These are phyloP conservation scores for Noctuana brunneofusca DNA, from an alignment of 2,888 invertebrate genomes.

Conservation along the genomic window DNA sequence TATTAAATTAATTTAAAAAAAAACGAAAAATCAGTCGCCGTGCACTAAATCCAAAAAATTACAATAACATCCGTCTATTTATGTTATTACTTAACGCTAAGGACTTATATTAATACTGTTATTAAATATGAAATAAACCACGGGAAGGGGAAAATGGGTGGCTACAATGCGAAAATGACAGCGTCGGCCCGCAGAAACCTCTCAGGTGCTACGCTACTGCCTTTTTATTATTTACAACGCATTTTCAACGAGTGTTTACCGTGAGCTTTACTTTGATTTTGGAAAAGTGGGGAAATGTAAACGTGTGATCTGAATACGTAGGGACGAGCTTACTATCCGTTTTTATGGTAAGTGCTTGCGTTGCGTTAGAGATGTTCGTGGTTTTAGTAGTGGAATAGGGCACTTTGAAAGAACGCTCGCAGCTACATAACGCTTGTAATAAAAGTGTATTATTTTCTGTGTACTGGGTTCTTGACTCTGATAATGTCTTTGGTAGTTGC, in stretches of 20 bases:
- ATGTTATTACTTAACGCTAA: too few relatives aligned
- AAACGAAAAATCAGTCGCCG: too few relatives aligned
- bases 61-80: too few relatives aligned
- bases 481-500: conserved; percentile 38
- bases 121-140: conserved; percentile 79
- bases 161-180: conserved; percentile 72
- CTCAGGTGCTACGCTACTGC: conserved; percentile 49
- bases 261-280: conserved; percentile 79
- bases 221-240: conserved; percentile 82
- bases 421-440: conserved; percentile 26
- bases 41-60: too few relatives aligned
- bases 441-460: conserved; percentile 26
- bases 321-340: conserved; percentile 49
- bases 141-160: conserved; percentile 63
- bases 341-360: conserved; percentile 68
- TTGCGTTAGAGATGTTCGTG: conserved; percentile 43
- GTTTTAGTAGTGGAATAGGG: conserved; percentile 44
- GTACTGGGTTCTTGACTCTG: conserved; percentile 14
- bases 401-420: conserved; percentile 36
- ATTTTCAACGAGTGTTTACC: conserved; percentile 82
- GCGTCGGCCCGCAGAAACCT: conserved; percentile 48
- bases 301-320: conserved; percentile 77
- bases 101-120: too few relatives aligned
- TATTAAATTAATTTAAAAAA: too few relatives aligned
- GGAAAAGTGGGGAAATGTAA: conserved; percentile 71